These are phyloP conservation scores for Cotesia typhae DNA, from an alignment of 1,140 invertebrate species.

Conservation along the genomic window DNA sequence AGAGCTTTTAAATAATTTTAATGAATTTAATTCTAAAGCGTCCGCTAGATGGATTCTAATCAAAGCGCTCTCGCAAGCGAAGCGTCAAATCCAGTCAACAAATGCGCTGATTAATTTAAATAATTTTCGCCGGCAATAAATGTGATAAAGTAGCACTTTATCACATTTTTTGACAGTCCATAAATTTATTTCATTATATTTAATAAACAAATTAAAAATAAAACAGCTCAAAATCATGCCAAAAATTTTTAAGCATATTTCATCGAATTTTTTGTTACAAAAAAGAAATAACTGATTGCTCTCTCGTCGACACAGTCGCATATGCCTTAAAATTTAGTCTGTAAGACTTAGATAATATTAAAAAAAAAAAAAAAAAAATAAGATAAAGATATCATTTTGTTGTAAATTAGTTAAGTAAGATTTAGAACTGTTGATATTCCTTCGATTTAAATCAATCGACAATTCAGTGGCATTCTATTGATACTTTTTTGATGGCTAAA, in stretches of 20 bases:
- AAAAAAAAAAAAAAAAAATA: conserved; percentile 2
- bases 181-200: too few species aligned
- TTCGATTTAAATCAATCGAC: not conserved
- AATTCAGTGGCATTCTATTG: conserved; percentile 42
- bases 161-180: too few species aligned
- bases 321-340: conserved; percentile 36
- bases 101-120: too few species aligned
- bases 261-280: conserved; percentile 8
- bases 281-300: not conserved
- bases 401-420: conserved; percentile 1
- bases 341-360: conserved; percentile 30
- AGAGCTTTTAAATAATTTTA: too few species aligned
- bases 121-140: too few species aligned
- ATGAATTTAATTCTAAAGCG: too few species aligned
- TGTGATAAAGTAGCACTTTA: too few species aligned
- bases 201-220: not conserved
- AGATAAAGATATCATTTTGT: conserved; percentile 2
- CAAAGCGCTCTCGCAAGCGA: too few species aligned
- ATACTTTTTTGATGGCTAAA: conserved; percentile 32
- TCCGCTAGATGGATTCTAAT: too few species aligned
- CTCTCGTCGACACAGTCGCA: conserved; percentile 33
- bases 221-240: not conserved
- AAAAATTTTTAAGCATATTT: not conserved
- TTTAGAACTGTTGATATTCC: not conserved
- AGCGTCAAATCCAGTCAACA: too few species aligned